Base-by-base conservation (phyloP, 2,888 invertebrate genomes). In the Erynnis tages region DNA sequence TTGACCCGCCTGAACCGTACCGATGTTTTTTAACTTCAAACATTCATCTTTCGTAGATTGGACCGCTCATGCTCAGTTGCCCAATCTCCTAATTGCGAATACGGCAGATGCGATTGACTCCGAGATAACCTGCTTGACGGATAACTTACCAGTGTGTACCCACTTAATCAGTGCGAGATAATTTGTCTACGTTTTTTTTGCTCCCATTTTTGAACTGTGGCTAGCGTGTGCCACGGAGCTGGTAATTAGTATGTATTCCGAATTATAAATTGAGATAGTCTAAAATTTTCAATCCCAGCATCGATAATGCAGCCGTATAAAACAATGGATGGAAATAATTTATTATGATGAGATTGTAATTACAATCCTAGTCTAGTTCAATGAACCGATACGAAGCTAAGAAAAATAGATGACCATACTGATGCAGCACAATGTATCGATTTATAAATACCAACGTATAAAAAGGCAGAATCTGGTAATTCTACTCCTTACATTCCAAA, bases 161-260 rank as follows among this genome's bases (percentile, higher is more conserved):
- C 54, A 52, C 49, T 56, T 53, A 57, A 58, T 59, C 57, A 44
- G 53, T 48, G 45, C 48, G 38, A 55, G 58, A 62, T 56, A 62
- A 58, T 58, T 60, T 58, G 57, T 60, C 55, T 55, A 54, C 30
- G 32, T 44, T 59, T 57, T 59, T 57, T 58, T 61, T 59, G 55
- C 53, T 50, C 29, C 34, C 47, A 32, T 47, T 54, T 54, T 50
- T 38, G 48, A 14, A 45, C 30, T 52, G 16, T 35, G 34, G 44
- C 52, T 30, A 44, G 38, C 37, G 52, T 45, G 29, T 30, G 37
- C 37, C 44, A 52, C 38, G 38, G 30, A 32, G 30, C 38, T 45
- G 30, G 44, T 44, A 52, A 52, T 45, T 52, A 52, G 21, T 45
- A 32, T 30, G 37, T 45, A 52, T 30, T 10, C 10, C 21, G 29